Base-by-base conservation (phyloP, 2,113 vertebrate genomes). In the Rhinopomastus cyanomelas region DNA sequence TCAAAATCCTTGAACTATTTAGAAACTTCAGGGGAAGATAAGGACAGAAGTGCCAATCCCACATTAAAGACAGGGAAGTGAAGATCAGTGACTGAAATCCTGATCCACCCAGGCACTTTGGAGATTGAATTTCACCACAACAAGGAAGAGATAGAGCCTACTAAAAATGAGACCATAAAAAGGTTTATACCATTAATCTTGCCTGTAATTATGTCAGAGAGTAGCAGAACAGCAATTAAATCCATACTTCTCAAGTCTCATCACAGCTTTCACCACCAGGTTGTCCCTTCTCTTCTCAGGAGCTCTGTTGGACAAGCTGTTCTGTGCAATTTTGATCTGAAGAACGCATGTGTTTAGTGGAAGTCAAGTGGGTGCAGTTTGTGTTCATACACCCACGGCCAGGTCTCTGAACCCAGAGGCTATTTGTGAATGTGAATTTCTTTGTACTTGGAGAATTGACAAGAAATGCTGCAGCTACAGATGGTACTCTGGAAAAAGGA, bases 401-500 rank as follows among this genome's bases (percentile, higher is more conserved):
- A 93, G 86, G 81, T 76, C 93, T 88, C 81, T 81, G 90, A 91
- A 88, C 88, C 88, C 71, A 20, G 74, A 81, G 80, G 90, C 80
- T 88, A 48, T 72, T 16, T 73, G 62, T 32, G 88, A 93, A 88
- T 52, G 48, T 0, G 7, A 84, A 72, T 95, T 86, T 67, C 81
- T 73, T 55, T 30, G 57, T 66, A 66, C 77, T 95, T 95, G 92
- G 92, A 95, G 81, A 91, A 95, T 5, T 95, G 90, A 91, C 93
- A 95, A 91, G 90, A 87, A 93, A 79, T 27, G 81, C 92, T 88
- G 71, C 93, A 94, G 46, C 86, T 89, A 82, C 95, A 96, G 94
- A 96, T 95, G 93, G 92, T 55, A 93, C 60, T 36, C 86, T 90
- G 86, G 90, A 95, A 95, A 93, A 94, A 76, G 86, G 71, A 93